phyloP scores from a whole-genome alignment of 2,888 invertebrate genomes.

The Drosophila crucigera region DNA sequence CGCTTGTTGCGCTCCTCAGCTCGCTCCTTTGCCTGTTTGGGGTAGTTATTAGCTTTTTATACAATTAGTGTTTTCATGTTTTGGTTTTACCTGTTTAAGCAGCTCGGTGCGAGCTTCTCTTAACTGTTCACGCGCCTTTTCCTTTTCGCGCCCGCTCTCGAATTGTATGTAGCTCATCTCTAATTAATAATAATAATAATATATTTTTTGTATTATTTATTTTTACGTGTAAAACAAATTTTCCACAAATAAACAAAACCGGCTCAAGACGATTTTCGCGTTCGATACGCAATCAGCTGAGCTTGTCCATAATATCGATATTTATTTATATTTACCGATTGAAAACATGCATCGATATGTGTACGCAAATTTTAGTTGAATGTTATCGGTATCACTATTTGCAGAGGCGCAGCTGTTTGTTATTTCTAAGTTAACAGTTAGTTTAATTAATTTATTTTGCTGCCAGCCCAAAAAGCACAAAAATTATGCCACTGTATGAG shows the following conservation, averaged over 20 bases:
- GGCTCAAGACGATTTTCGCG: not conserved
- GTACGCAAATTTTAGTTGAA: not conserved
- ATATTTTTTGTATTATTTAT: not conserved
- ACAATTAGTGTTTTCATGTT: not conserved
- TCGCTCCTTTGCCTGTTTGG: slow-evolving; percentile 69
- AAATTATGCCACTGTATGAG: slow-evolving; percentile 91
- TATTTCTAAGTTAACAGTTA: slow-evolving; percentile 5
- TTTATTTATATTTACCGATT: not conserved
- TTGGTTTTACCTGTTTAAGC: slow-evolving; percentile 64
- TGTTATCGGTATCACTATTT: slow-evolving; percentile 15
- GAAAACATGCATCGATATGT: slow-evolving; percentile 12
- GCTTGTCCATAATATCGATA: not conserved
- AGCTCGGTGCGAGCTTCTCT: slow-evolving; percentile 77
- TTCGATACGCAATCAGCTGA: not conserved
- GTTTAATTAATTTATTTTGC: slow-evolving; percentile 6
- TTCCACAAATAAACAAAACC: slow-evolving; percentile 11
- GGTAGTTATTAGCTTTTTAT: not conserved
- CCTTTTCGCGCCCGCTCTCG: slow-evolving; percentile 82
- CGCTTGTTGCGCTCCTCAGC: slow-evolving; percentile 72
- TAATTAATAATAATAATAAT: not conserved
- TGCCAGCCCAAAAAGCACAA: not conserved
- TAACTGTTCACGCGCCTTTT: slow-evolving; percentile 77
- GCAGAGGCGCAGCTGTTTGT: slow-evolving; percentile 23
- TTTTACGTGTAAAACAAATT: not conserved
- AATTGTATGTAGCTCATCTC: slow-evolving; percentile 83